These are phyloP conservation scores for Melanerpes aurifrons DNA, from an alignment of 2,113 vertebrate genomes.

Conservation along the genomic window DNA sequence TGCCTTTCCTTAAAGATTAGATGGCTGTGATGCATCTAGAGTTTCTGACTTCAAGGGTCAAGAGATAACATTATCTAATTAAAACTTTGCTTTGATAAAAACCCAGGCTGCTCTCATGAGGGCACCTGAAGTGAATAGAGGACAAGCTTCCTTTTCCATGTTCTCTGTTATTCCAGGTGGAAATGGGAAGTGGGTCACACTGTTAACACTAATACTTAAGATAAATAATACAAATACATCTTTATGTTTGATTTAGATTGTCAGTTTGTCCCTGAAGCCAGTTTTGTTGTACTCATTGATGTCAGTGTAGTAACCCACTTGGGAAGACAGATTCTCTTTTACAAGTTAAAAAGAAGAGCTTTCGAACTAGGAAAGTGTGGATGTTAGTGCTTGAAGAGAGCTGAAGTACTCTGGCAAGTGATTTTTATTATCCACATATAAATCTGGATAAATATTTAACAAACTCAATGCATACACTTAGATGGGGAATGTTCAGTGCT, in stretches of 20 bases:
- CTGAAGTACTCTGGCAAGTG: background rate
- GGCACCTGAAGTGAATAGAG: background rate
- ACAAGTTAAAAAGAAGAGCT: background rate
- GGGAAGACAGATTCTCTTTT: background rate
- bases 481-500: background rate
- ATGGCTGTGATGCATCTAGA: background rate
- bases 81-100: background rate
- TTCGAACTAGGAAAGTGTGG: accelerated
- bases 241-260: background rate
- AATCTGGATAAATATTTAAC: conserved; percentile 44
- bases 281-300: background rate
- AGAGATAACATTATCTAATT: background rate
- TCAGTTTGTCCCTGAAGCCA: background rate
- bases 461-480: background rate
- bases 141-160: background rate
- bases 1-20: background rate
- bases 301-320: background rate
- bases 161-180: background rate
- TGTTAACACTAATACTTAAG: background rate
- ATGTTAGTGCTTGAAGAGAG: background rate
- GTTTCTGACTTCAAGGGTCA: background rate
- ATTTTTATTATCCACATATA: background rate
- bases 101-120: background rate
- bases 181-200: background rate
- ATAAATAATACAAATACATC: background rate